Base-by-base conservation (phyloP, 2,113 vertebrate species). In the Corythaeola cristata region DNA sequence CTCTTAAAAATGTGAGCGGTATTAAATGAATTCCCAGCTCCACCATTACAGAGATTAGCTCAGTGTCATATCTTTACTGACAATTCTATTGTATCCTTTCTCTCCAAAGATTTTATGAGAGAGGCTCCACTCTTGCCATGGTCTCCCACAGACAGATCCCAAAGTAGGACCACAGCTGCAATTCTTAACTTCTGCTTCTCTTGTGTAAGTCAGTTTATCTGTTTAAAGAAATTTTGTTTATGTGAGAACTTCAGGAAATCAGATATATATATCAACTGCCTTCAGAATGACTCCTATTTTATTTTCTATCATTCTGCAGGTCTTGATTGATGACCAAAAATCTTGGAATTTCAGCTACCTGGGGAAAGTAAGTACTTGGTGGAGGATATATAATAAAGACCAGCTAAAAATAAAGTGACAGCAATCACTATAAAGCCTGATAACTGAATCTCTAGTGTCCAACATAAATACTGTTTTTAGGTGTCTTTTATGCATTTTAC, bases 401-500 rank as follows among this genome's bases (percentile, higher is more conserved):
- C 69, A 95, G 86, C 83, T 96, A 97, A 96, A 96, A 97, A 89
- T 78, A 92, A 96, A 97, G 73, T 90, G 83, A 97, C 92, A 94
- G 83, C 86, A 90, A 85, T 81, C 92, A 96, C 68, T 81, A 69
- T 72, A 95, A 93, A 92, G 90, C 90, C 73, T 92, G 90, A 95
- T 92, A 95, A 94, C 95, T 87, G 85, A 78, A 95, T 96, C 93
- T 96, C 95, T 90, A 60, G 88, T 92, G 96, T 92, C 88, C 64
- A 67, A 89, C 66, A 96, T 89, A 93, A 97, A 96, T 95, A 96
- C 72, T 60, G 37, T 1, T 12, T 85, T 89, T 92, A 93, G 92
- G 76, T 81, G 67, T 19, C 60, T 96, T 93, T 88, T 90, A 83
- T 85, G 44, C 53, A 72, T 96, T 93, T 95, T 93, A 74, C 76